Conservation (phyloP, 64 coral and sea anemone genomes). For the Montipora capricornis region DNA sequence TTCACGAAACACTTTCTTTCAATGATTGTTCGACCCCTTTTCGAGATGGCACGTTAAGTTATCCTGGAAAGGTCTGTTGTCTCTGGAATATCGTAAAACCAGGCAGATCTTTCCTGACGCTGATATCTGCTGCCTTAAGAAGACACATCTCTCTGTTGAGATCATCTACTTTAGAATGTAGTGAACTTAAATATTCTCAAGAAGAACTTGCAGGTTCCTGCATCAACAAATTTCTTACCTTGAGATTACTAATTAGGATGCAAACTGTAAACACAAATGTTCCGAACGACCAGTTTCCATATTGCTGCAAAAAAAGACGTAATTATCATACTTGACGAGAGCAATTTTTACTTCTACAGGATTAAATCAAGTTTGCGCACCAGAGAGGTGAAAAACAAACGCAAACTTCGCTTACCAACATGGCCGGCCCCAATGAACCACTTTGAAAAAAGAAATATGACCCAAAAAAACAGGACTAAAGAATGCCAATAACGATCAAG, state of each 20-base stretch:
- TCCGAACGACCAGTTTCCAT: constrained; percentile 96
- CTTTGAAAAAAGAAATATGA: constrained; percentile 84
- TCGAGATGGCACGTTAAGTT: no score
- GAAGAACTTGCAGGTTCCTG: no score
- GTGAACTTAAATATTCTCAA: no score
- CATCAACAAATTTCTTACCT: constrained; percentile 55
- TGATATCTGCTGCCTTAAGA: no score
- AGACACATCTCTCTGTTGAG: no score
- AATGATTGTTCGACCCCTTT: no score
- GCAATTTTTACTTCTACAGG: not conserved
- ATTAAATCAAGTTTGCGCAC: constrained; percentile 4
- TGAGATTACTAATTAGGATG: constrained; percentile 94
- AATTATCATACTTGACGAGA: not conserved
- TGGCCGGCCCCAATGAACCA: constrained; percentile 71
- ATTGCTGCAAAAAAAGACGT: constrained; percentile 68
- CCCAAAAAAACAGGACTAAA: constrained; percentile 87
- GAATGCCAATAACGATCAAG: constrained; percentile 11
- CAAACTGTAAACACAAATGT: constrained; percentile 87
- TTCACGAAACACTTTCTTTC: no score
- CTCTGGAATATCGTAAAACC: no score
- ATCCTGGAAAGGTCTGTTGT: no score
- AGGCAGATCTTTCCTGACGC: no score
- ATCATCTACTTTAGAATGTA: no score
- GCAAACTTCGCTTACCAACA: constrained; percentile 63
- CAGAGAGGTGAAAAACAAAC: not conserved